These are phyloP conservation scores for Machimus atricapillus DNA, from an alignment of 2,888 invertebrate genomes.

Conservation along the genomic window DNA sequence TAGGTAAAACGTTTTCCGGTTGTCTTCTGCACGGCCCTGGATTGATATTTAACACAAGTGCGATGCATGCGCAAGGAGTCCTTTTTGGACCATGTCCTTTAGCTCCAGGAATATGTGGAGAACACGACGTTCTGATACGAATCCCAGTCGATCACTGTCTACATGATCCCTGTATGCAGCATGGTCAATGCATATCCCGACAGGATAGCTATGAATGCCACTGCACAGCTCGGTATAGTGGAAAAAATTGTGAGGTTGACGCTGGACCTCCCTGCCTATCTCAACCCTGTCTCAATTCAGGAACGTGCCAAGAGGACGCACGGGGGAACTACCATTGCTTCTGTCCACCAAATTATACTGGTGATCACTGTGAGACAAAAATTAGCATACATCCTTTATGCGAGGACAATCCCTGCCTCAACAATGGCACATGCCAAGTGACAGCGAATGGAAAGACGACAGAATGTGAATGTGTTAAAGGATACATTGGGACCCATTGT, in stretches of 20 bases:
- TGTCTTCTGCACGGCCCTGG: slow-evolving; percentile 89
- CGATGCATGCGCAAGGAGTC: slow-evolving; percentile 72
- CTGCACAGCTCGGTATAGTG: slow-evolving; percentile 83
- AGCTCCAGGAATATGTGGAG: slow-evolving; percentile 72
- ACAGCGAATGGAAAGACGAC: slow-evolving; percentile 66
- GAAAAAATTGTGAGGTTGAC: slow-evolving; percentile 87
- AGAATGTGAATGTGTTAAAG: slow-evolving; percentile 69
- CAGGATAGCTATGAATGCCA: slow-evolving; percentile 83
- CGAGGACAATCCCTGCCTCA: slow-evolving; percentile 77
- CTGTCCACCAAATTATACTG: slow-evolving; percentile 74
- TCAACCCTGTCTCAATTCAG: slow-evolving; percentile 76
- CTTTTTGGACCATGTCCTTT: slow-evolving; percentile 80
- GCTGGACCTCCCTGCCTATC: slow-evolving; percentile 76
- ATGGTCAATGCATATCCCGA: slow-evolving; percentile 79
- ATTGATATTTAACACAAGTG: slow-evolving; percentile 74
- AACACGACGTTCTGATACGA: slow-evolving; percentile 65
- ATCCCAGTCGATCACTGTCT: slow-evolving; percentile 74
- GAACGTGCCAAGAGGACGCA: slow-evolving; percentile 73
- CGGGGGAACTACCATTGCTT: slow-evolving; percentile 75
- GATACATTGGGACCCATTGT: slow-evolving; percentile 59
- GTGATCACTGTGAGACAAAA: slow-evolving; percentile 76
- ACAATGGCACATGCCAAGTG: slow-evolving; percentile 79
- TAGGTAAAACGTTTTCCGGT: slow-evolving; percentile 83
- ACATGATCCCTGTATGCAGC: slow-evolving; percentile 83
- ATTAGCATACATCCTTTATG: slow-evolving; percentile 75